Evolutionary conservation across 37 sponge, comb jelly and placozoan genomes (phyloP), one percentile per base, ranked within the genome.

Genomic region (Corticium candelabrum): DNA sequence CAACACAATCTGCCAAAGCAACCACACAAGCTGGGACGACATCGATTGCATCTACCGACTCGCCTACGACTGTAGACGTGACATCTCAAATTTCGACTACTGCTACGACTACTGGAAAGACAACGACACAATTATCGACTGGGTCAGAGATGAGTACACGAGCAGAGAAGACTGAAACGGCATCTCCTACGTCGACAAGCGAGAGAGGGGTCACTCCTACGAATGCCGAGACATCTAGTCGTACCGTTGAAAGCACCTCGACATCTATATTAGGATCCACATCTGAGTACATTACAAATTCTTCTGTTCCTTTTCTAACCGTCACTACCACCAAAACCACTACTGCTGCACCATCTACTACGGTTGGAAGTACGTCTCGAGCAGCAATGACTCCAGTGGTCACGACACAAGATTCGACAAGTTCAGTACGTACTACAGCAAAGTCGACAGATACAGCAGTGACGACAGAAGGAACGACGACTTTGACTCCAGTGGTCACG

Each of bases 1-100:
- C n/a, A n/a, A n/a, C n/a, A n/a, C n/a, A n/a, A n/a, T n/a, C n/a
- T n/a, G n/a, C n/a, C n/a, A 21, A 27, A 27, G 62, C 62, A 50
- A 50, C 62, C 62, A 50, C 62, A 27, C 62, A 50, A 50, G 62
- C 62, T 27, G 62, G 11, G 62, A 50, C 62, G 62, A 50, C 62
- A 21, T 11, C 62, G 21, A 50, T 50, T 50, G 15, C 62, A 21
- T 27, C 62, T 50, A 50, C 62, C 21, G 15, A 50, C 11, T 11
- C 62, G 62, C 15, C 62, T 11, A 50, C 62, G 15, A 50, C 62
- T 21, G 11, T 50, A 50, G 62, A 11, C 62, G 62, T 21, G 62
- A 50, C 62, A 27, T 27, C 62, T 21, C 62, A 50, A 50, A 21
- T 21, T 21, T 21, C 62, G 21, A 50, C 62, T 21, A 50, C 62